Evolutionary conservation across 2,797 vertebrate genomes (phyloP), one percentile per base, ranked within the genome.

Genomic region (Acipenser transmontanus): DNA sequence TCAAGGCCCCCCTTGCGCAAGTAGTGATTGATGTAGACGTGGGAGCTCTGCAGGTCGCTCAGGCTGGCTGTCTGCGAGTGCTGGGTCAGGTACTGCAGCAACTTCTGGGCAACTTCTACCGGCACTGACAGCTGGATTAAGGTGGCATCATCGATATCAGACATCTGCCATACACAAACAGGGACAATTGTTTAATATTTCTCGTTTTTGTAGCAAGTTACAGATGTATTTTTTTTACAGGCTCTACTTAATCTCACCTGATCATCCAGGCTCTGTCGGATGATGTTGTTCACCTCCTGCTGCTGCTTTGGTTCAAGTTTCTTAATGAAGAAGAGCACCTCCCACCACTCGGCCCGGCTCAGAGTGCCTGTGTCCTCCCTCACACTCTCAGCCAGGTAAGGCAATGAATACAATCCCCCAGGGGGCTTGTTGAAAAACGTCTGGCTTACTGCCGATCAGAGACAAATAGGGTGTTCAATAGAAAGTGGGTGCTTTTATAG

Each of bases 251-350:
- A n/a, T 51, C 72, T 56, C 69, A 93, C 95, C 92, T 93, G 89
- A 63, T 88, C 87, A 1, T 90, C 84, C 1, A 84, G 82, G 50
- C 82, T 91, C 82, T 91, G 88, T 64, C 59, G 80, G 63, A 99
- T 84, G 66, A 92, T 77, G 59, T 65, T 57, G 74, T 81, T 73
- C 75, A 94, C 79, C 66, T 94, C 89, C 59, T 87, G 78, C 79
- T 94, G 97, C 78, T 94, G 92, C 61, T 82, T 78, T 0, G 68
- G 63, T 50, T 93, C 94, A 79, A 98, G 84, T 65, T 93, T 96
- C 84, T 89, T 95, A 76, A 97, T 88, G 51, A 99, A 99, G 86
- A 97, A 99, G n/a, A 98, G 93, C 63, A 98, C 73, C 77, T 98
- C 95, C 96, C 96, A 98, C 96, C 96, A 98, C 80, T 97, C 95